Base-by-base conservation (phyloP, 2,113 vertebrate species). In the Illadopsis cleaveri region DNA sequence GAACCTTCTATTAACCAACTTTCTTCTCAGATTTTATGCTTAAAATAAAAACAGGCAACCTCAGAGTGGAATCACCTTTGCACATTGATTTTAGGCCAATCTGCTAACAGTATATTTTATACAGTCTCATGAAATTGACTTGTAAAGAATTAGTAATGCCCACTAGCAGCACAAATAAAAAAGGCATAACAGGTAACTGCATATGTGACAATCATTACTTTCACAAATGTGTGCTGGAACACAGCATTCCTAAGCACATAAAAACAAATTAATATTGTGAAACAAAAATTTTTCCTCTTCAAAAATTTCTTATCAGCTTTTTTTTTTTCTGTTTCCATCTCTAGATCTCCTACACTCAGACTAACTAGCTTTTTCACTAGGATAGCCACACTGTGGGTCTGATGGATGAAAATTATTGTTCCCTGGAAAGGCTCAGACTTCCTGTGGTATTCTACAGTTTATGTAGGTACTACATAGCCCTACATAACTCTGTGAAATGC, bases 211-310 rank as follows among this genome's bases (percentile, higher is more conserved):
- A 31, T 76, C 11, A 47, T 42, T 60, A 21, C 8, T 62, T 85
- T 38, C 51, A 48, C 11, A 60, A 66, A 50, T 33, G 38, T 0
- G 0, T 53, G 12, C 38, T 77, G 24, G 12, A 82, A 58, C 15
- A 40, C 3, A 60, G 2, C 23, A 56, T 72, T 83, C 54, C 30
- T 70, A 68, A 69, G 69, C 1, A 1, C 15, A 19, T 24, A 38
- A 73, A 73, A 84, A 7, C 2, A 78, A 77, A 65, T 6, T 51
- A 51, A 31, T 25, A 2, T 35, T 44, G 3, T 65, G 37, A 77
- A 73, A 18, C 5, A 51, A 83, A 33, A 2, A 27, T n/a, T 48
- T 11, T 53, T 72, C 21, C 20, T 53, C 30, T 45, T 90, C 6
- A 69, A 65, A 87, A 89, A 33, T 82, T 89, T 79, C 51, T 71